Percentiles rank a stretch among this genome's conserved stretches.
Conservation (phyloP, 2,797 vertebrate species). For the Chaenodraco wilsoni region DNA sequence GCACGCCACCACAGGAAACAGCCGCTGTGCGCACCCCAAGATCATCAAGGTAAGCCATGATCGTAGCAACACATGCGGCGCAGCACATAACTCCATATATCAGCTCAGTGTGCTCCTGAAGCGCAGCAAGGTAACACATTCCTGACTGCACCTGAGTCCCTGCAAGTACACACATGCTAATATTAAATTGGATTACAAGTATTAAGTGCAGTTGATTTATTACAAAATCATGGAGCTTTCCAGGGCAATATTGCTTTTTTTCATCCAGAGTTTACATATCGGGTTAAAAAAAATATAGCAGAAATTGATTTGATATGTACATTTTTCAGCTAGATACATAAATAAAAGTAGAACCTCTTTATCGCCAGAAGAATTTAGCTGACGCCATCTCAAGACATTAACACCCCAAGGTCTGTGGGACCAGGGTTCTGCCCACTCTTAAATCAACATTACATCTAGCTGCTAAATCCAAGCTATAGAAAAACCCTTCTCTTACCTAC, state of each 20-base stretch:
- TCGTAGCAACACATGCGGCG: conserved; percentile 83
- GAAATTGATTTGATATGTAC: background rate
- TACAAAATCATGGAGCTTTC: background rate
- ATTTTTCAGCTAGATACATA: background rate
- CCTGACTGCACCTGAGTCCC: conserved; percentile 32
- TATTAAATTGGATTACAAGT: no score
- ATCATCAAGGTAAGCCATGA: conserved; percentile 88
- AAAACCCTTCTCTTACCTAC: conserved; percentile 2
- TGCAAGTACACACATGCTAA: background rate
- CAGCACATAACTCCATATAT: conserved; percentile 45
- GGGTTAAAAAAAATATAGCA: background rate
- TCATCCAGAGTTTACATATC: background rate
- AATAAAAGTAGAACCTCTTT: background rate
- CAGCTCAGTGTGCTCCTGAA: conserved; percentile 31
- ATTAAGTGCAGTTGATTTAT: no score
- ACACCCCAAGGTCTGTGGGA: conserved; percentile 16
- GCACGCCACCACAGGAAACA: conserved; percentile 91
- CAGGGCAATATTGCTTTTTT: background rate
- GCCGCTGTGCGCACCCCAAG: conserved; percentile 93
- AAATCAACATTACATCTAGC: conserved; percentile 23
- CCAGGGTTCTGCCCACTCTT: conserved; percentile 10
- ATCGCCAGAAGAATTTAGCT: background rate
- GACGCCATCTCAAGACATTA: background rate
- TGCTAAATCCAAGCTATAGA: conserved; percentile 22
- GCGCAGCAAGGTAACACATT: background rate